Evolutionary conservation across 2,888 invertebrate genomes (phyloP), one percentile per base, ranked within the genome.

Genomic region (Incurvaria masculella): DNA sequence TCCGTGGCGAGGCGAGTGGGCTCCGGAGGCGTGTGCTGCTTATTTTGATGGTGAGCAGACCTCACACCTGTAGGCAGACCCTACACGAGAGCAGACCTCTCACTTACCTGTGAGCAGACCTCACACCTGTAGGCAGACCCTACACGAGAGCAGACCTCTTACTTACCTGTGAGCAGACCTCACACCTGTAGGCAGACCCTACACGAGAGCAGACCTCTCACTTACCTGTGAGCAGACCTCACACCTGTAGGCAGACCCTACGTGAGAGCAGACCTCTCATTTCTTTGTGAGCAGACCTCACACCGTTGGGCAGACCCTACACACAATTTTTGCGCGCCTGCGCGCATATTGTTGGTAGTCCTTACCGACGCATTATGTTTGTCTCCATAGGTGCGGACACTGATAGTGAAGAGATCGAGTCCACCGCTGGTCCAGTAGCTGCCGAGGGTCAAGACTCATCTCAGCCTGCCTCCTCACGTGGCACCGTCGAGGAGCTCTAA

Each of bases 1-100:
- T 5, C 49, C 27, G 18, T 49, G 49, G 53, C 26, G 39, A 2
- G 51, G 51, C 3, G 51, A 51, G 26, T 51, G 51, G 49, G 45
- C 49, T 6, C 51, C 18, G 18, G 40, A 18, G 6, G 14, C 40
- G 18, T 40, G 40, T 14, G 40, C n/a, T 14, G 40, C 40, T 14
- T 40, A 17, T 8, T 40, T 18, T 14, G 16, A 17, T 8, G 16
- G 40, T 40, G 40, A 40, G 40, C 40, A n/a, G 40, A 40, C 40
- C 40, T 40, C 40, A 18, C 40, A 40, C 18, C 16, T 14, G 16
- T 23, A 23, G 23, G 23, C 23, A 23, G 23, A 23, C 23, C 23
- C 23, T 23, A 23, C 23, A 10, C 18, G 40, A 17, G 40, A 40
- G 40, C 40, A 40, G 40, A 40, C 40, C 40, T 40, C 40, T 17